Percentiles rank a stretch among this genome's conserved stretches.
Evolutionary conservation across 2,888 invertebrate genomes (phyloP).

Genomic region (Nymphalis c-album): DNA sequence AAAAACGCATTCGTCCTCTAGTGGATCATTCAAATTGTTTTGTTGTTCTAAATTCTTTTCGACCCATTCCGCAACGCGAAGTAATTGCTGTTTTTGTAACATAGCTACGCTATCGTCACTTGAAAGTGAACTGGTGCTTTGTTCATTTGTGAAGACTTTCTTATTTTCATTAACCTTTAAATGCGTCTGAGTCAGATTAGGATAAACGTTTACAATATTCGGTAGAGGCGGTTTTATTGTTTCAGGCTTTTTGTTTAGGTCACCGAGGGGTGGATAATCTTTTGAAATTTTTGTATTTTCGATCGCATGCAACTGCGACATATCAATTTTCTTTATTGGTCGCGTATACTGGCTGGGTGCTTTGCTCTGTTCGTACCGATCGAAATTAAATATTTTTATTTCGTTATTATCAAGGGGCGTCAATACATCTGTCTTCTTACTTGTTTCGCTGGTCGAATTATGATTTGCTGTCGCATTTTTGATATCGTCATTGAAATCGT

Average conservation of each 20-base stretch:
- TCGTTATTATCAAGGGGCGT: constrained; percentile 62
- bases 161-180: constrained; percentile 72
- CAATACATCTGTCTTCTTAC: constrained; percentile 48
- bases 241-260: constrained; percentile 57
- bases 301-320: constrained; percentile 72
- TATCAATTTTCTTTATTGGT: constrained; percentile 71
- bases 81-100: constrained; percentile 83
- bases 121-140: constrained; percentile 77
- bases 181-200: constrained; percentile 75
- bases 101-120: constrained; percentile 80
- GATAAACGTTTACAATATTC: constrained; percentile 74
- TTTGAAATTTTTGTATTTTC: constrained; percentile 77
- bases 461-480: constrained; percentile 57
- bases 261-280: constrained; percentile 65
- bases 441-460: constrained; percentile 44
- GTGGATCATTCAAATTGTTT: constrained; percentile 69
- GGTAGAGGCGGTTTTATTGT: constrained; percentile 58
- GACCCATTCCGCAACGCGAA: constrained; percentile 89
- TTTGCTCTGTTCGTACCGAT: constrained; percentile 77
- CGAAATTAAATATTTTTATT: constrained; percentile 78
- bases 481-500: constrained; percentile 60
- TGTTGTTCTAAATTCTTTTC: constrained; percentile 83
- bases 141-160: constrained; percentile 74
- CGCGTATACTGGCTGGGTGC: constrained; percentile 60
- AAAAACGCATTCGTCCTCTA: constrained; percentile 69